phyloP scores from a whole-genome alignment of 1,140 invertebrate genomes.

The Rhynchophorus ferrugineus region DNA sequence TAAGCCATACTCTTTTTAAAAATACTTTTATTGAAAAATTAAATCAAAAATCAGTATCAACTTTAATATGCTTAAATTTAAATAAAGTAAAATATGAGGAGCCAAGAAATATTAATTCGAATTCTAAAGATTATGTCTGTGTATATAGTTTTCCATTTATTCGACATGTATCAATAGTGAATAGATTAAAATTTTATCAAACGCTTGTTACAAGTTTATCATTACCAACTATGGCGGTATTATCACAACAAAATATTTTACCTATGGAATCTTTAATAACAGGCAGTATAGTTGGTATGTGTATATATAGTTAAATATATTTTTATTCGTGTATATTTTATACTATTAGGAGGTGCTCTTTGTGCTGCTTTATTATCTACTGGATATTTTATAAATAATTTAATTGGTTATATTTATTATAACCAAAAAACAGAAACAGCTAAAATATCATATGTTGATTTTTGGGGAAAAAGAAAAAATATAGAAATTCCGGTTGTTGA shows the following conservation, averaged over 20 bases:
- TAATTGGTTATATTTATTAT: conserved; percentile 50
- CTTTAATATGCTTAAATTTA: too few relatives aligned
- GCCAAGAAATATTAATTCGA: too few relatives aligned
- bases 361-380: conserved; percentile 35
- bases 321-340: neutral
- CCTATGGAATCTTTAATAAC: conserved; percentile 6
- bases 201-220: conserved; percentile 17
- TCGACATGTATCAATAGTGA: conserved; percentile 22
- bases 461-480: conserved; percentile 49
- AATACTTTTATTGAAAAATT: too few relatives aligned
- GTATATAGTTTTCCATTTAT: conserved; percentile 34
- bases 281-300: conserved; percentile 16
- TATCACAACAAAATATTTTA: conserved; percentile 14
- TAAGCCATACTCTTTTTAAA: too few relatives aligned
- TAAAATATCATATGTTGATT: conserved; percentile 49
- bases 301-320: neutral
- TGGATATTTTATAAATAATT: conserved; percentile 43
- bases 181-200: conserved; percentile 32
- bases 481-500: conserved; percentile 40
- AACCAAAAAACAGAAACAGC: conserved; percentile 44
- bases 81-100: too few relatives aligned
- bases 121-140: conserved; percentile 16
- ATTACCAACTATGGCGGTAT: conserved; percentile 9
- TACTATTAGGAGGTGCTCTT: conserved; percentile 27
- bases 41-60: too few relatives aligned